Evolutionary conservation across 2,888 invertebrate species (phyloP), one percentile per base, ranked within the genome.

Genomic region (Epinotia nisella): DNA sequence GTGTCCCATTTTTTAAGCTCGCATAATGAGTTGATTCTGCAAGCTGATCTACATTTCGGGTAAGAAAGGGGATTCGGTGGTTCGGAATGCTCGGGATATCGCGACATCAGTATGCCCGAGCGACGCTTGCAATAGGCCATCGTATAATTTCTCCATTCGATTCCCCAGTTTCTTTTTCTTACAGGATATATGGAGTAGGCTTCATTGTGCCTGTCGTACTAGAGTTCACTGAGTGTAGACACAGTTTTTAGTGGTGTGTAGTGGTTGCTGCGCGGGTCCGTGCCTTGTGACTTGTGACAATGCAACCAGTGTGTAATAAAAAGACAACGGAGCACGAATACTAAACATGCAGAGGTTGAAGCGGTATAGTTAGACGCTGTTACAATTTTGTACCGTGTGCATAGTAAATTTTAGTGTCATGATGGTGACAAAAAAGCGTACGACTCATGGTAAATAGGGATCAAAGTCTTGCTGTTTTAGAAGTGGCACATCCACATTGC

Each of bases 1-100:
- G 76, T 78, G 81, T 82, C 81, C 76, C 74, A 76, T 80, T 85
- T 85, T 85, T 83, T 75, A 45, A 62, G 58, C 51, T 35, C 49
- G 69, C 29, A 73, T 73, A 73, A 73, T 73, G 56, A 62, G 67
- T 56, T 62, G 61, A 51, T 70, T 51, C 71, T 51, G 71, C 70
- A 17, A 24, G 41, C n/a, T 39, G 39, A 66, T 66, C 66, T 66
- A 66, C 66, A 66, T 66, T 66, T 68, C 10, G 49, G 45, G 64
- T 51, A 73, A 73, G 73, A 64, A 73, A 73, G 64, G 41, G 45
- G 70, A 71, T 67, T 68, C 58, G 41, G 41, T 53, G 58, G 68
- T 19, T 39, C 17, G 73, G 73, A 69, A 73, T 73, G 56, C 64
- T 71, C 55, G 49, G 59, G 72, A 66, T 67, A 66, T 67, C 67